phyloP scores from a whole-genome alignment of 2,797 vertebrate species.

The Anas flavirostris region DNA sequence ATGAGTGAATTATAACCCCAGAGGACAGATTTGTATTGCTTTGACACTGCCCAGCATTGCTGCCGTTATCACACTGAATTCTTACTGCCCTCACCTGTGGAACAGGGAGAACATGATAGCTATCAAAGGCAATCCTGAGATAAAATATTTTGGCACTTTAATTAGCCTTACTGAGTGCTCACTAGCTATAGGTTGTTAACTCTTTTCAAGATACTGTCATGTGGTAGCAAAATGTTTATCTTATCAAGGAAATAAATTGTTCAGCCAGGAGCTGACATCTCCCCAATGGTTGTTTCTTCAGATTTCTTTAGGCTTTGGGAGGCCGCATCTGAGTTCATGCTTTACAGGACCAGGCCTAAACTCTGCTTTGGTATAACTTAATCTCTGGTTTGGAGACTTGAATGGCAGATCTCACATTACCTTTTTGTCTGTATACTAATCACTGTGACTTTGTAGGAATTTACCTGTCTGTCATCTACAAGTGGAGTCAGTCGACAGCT shows the following conservation, averaged over 20 bases:
- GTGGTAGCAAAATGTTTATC: background rate
- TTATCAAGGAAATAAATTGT: background rate
- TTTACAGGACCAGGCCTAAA: background rate
- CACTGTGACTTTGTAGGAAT: background rate
- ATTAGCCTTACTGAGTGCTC: background rate
- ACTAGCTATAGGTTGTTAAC: background rate
- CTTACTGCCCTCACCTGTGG: background rate
- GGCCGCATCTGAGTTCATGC: background rate
- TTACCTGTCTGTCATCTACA: background rate
- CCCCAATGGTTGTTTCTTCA: background rate
- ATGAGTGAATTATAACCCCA: background rate
- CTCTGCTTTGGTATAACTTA: background rate
- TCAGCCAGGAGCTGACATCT: background rate
- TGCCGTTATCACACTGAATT: background rate
- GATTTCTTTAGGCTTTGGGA: background rate
- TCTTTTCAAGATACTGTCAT: background rate
- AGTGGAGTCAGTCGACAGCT: background rate
- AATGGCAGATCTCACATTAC: background rate
- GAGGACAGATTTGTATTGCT: background rate
- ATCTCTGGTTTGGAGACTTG: background rate
- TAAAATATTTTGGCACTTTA: constrained; percentile 6
- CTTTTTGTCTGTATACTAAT: background rate
- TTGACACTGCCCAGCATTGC: background rate
- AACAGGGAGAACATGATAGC: background rate
- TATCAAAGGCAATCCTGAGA: background rate